Evolutionary conservation across 2,888 invertebrate species (phyloP).

Genomic region (Panorpa germanica): DNA sequence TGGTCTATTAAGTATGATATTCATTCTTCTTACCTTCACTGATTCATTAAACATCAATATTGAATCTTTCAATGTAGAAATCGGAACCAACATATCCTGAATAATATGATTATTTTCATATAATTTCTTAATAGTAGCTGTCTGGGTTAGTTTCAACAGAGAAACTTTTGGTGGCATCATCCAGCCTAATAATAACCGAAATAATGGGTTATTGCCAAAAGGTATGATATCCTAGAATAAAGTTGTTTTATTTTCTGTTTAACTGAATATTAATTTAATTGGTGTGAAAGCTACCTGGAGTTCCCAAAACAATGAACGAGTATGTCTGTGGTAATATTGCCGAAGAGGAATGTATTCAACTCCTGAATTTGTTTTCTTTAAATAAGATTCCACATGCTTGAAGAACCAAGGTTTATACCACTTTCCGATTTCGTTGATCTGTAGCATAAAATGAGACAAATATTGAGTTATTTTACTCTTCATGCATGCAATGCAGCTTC

Average conservation of each 20-base stretch:
- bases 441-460: slow-evolving; percentile 14
- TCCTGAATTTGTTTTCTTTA: slow-evolving; percentile 19
- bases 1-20: too few species aligned
- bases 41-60: slow-evolving; percentile 44
- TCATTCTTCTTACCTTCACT: slow-evolving; percentile 39
- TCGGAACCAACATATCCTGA: slow-evolving; percentile 65
- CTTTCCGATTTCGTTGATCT: slow-evolving; percentile 53
- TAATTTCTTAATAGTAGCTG: slow-evolving; percentile 42
- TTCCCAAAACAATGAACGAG: slow-evolving; percentile 69
- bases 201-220: slow-evolving; percentile 57
- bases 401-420: slow-evolving; percentile 79
- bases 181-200: slow-evolving; percentile 61
- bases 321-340: slow-evolving; percentile 70
- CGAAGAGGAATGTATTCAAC: slow-evolving; percentile 58
- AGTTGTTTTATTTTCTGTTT: slow-evolving; percentile 1
- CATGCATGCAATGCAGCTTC: neutral
- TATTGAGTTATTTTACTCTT: neutral
- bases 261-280: slow-evolving; percentile 5
- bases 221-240: slow-evolving; percentile 53
- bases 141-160: slow-evolving; percentile 58
- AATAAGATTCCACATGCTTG: slow-evolving; percentile 44
- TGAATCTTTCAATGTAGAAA: slow-evolving; percentile 35
- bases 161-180: slow-evolving; percentile 68
- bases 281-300: slow-evolving; percentile 32
- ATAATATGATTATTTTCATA: slow-evolving; percentile 63